Base-by-base conservation (phyloP, 2,797 vertebrate species). In the Tadarida brasiliensis region DNA sequence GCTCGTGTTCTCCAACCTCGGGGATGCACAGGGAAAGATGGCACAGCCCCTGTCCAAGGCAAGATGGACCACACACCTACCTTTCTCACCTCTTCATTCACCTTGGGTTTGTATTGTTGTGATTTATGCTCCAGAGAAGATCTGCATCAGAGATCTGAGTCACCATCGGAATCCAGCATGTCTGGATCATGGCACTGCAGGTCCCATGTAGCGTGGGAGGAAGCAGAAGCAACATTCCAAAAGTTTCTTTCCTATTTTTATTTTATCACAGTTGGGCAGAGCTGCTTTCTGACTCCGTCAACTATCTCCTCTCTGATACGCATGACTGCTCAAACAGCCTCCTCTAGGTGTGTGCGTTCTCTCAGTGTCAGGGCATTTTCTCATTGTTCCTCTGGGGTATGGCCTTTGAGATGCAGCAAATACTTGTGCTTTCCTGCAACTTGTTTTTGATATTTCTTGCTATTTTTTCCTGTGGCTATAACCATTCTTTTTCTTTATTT, bases 101-200 rank as follows among this genome's bases (percentile, higher is more conserved):
- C 9, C 33, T 30, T 2, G 35, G 33, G 15, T 7, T 65, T 89
- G 15, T 9, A 9, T 49, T 59, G 11, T 30, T 57, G 3, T 28
- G 19, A 39, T 90, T 90, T 94, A 44, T 77, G 74, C 14, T 81
- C 54, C 33, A 70, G 28, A 80, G 54, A 65, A 93, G 81, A 90
- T 14, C 5, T 87, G 11, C 33, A 81, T n/a, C 39, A 9, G 35
- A 81, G 28, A 20, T 65, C n/a, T 33, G 15, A 86, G 26, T 89
- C 70, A 54, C 10, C 15, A 5, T 4, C 49, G 0, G 39, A 44
- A 44, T 44, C 39, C 39, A 44, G 39, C 39, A 44, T 44, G 0
- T 39, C 3, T 90, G 30, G 49, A 81, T n/a, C 44, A 30, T 65
- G 77, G 7, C 20, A 30, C 3, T n/a, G 26, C 57, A 4, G 14